Base-by-base conservation (phyloP, 2,888 invertebrate species). In the Imbricaverruca yamaguchii region DNA sequence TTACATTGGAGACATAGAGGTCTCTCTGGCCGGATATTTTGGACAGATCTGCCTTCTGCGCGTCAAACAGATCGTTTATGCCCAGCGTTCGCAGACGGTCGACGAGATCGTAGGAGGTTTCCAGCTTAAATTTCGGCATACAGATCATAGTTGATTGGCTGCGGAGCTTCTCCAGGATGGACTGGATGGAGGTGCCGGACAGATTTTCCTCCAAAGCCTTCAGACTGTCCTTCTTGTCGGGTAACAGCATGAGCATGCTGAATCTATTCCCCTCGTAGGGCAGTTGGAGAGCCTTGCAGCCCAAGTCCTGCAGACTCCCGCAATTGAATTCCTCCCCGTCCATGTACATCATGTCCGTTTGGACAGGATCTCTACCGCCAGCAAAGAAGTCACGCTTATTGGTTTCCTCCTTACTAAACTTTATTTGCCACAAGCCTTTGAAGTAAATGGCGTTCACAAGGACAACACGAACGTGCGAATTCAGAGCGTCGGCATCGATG, bases 361-460 rank as follows among this genome's bases (percentile, higher is more conserved):
- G 89, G 96, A 97, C 84, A 91, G 63, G 0, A 1, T 92, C 91
- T 0, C 91, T 90, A 80, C 91, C 90, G 0, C 92, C 91, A 1
- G 92, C 91, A 85, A 92, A 93, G 89, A 95, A 95, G 0, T 93
- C 90, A 85, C 92, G 92, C 82, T 91, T 91, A 86, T 90, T 91
- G 0, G 95, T 95, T 80, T 90, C 89, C 39, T 91, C 90, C 0
- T 90, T 88, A 57, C 92, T 90, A 87, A 96, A 96, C 85, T 92
- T 92, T 53, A 89, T 86, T 77, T 88, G 87, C 94, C 95, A 96
- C 65, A 90, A 89, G 6, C 93, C 93, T 89, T 95, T 95, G 88
- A 96, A 96, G 86, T 95, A 94, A 23, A 96, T 90, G 0, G 95
- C 95, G 86, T 95, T 96, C 6, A 94, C 90, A 10, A 96, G 89